phyloP scores from a whole-genome alignment of 2,113 vertebrate species.

The Micromys minutus region DNA sequence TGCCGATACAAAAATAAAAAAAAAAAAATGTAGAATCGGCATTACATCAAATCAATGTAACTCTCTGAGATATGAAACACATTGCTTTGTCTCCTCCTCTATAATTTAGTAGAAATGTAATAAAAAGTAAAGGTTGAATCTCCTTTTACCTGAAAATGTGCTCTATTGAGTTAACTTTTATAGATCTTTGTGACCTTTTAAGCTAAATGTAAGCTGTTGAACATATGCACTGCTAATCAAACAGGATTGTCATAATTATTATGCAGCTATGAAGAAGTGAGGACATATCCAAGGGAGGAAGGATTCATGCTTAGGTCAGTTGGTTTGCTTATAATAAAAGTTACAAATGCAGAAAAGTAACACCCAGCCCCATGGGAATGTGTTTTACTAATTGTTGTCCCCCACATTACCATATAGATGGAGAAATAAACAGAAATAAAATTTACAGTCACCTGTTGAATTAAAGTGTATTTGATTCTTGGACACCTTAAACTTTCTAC shows the following conservation, averaged over 20 bases:
- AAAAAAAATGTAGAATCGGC: not conserved
- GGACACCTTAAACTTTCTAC: conserved; percentile 61
- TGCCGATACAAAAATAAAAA: not conserved
- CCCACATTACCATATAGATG: conserved; percentile 62
- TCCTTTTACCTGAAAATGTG: not conserved
- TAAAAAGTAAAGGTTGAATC: not conserved
- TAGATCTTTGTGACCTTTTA: not conserved
- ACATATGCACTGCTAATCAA: not conserved
- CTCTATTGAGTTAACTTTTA: conserved; percentile 5
- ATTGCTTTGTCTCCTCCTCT: not conserved
- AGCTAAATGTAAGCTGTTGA: conserved; percentile 25
- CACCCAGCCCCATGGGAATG: conserved; percentile 28
- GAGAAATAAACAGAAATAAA: conserved; percentile 74
- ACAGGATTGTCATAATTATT: conserved; percentile 26
- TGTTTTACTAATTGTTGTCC: conserved; percentile 30
- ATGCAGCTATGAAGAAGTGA: conserved; percentile 19
- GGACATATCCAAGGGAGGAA: not conserved
- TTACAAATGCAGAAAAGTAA: conserved; percentile 67
- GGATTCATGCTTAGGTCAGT: not conserved
- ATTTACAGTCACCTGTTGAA: conserved; percentile 50
- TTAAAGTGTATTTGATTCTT: conserved; percentile 64
- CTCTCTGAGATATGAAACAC: conserved; percentile 6
- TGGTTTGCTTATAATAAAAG: conserved; percentile 69
- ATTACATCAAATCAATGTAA: not conserved
- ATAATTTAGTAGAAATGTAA: conserved; percentile 40